phyloP scores from a whole-genome alignment of 2,797 vertebrate species.

The Gallinago solitaria region DNA sequence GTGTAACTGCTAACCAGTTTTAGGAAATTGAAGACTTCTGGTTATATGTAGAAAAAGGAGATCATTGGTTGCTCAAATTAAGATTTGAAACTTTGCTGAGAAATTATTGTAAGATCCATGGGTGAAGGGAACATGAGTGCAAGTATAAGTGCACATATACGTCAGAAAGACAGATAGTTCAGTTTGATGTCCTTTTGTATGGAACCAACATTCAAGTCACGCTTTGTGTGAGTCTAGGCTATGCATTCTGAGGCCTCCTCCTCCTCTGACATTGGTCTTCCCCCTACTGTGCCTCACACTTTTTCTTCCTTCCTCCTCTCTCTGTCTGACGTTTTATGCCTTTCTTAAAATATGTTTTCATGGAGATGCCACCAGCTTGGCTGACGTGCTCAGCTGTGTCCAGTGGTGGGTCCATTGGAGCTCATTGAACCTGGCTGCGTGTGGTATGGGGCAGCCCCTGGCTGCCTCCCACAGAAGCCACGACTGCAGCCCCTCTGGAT shows the following conservation, averaged over 20 bases:
- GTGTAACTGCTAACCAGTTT: not conserved
- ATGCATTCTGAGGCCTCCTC: not conserved
- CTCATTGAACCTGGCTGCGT: not conserved
- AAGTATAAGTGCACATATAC: rapidly evolving
- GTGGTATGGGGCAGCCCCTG: not conserved
- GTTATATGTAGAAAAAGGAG: not conserved
- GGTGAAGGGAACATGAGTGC: not conserved
- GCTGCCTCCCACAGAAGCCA: not conserved
- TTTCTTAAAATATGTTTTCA: not conserved
- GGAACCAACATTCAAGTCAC: not conserved
- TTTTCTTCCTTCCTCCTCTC: not conserved
- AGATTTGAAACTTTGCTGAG: not conserved
- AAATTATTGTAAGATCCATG: not conserved
- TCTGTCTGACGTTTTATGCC: not conserved
- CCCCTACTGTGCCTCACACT: not conserved
- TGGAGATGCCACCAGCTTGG: not conserved
- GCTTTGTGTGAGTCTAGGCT: not conserved
- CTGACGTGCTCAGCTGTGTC: not conserved
- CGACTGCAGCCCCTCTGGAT: too few species aligned
- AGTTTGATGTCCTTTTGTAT: not conserved
- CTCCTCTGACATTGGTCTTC: not conserved
- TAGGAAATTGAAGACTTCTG: not conserved
- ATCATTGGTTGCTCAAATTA: not conserved
- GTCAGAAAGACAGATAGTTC: not conserved
- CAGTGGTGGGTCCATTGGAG: not conserved